Percentiles rank a stretch among this genome's conserved stretches.
phyloP scores from a whole-genome alignment of 2,797 vertebrate genomes.

The Schizothorax lantsangensis region DNA sequence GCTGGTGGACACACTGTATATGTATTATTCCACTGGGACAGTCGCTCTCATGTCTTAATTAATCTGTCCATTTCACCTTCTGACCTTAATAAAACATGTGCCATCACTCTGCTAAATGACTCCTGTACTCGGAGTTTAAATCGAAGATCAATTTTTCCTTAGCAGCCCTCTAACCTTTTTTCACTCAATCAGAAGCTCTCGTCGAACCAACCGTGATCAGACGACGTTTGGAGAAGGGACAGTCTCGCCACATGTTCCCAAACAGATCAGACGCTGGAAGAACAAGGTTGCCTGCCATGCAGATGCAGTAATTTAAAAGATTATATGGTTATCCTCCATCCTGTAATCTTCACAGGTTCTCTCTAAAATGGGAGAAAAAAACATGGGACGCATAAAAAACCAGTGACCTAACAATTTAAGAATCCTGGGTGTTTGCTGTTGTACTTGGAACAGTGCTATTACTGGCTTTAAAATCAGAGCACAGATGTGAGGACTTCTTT shows the following conservation, averaged over 20 bases:
- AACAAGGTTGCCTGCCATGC: slow-evolving; percentile 63
- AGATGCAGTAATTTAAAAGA: slow-evolving; percentile 74
- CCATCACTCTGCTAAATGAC: slow-evolving; percentile 40
- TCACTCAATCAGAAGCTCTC: slow-evolving; percentile 47
- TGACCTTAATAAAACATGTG: slow-evolving; percentile 44
- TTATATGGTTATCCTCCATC: slow-evolving; percentile 71
- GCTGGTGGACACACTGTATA: slow-evolving; percentile 10
- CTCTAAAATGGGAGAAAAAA: slow-evolving; percentile 50
- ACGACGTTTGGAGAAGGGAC: slow-evolving; percentile 45
- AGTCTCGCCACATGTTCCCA: slow-evolving; percentile 54
- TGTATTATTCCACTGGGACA: slow-evolving; percentile 28
- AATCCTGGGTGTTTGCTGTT: slow-evolving; percentile 68
- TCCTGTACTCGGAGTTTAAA: slow-evolving; percentile 36
- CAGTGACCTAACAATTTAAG: slow-evolving; percentile 74
- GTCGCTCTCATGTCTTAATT: slow-evolving; percentile 35
- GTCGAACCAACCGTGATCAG: slow-evolving; percentile 45
- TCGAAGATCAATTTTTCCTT: slow-evolving; percentile 49
- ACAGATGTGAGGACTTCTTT: slow-evolving; percentile 72
- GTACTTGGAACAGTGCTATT: slow-evolving; percentile 68
- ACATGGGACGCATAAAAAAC: slow-evolving; percentile 63
- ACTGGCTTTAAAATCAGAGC: slow-evolving; percentile 70
- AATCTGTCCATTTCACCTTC: slow-evolving; percentile 38
- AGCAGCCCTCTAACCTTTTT: slow-evolving; percentile 34
- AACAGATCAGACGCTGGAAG: slow-evolving; percentile 60
- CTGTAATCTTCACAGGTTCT: slow-evolving; percentile 71